Conservation (phyloP, 2,113 vertebrate species). For the Morone saxatilis region DNA sequence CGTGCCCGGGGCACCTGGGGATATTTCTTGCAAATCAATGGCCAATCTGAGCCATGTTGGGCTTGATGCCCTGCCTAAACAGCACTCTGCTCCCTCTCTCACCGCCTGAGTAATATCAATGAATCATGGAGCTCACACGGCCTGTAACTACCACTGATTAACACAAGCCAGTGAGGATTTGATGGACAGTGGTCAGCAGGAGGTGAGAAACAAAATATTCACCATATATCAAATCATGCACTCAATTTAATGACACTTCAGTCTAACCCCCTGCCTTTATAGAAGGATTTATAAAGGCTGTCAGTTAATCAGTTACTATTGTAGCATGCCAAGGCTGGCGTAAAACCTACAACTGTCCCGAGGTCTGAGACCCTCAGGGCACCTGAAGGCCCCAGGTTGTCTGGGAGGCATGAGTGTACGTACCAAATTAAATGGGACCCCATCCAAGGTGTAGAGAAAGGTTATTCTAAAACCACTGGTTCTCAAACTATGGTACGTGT, state of each 20-base stretch:
- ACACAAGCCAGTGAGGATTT: constrained; percentile 1
- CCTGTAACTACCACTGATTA: constrained; percentile 12
- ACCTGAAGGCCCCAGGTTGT: no score
- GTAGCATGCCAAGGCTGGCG: background rate
- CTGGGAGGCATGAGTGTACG: no score
- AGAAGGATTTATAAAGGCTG: background rate
- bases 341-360: no score
- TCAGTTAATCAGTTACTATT: background rate
- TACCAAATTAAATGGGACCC: no score
- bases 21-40: constrained; percentile 74
- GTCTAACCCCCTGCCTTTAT: background rate
- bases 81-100: background rate
- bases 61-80: constrained; percentile 5
- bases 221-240: background rate
- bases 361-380: no score
- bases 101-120: constrained; percentile 36
- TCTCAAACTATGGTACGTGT: no score
- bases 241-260: background rate
- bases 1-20: constrained; percentile 12
- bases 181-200: constrained; percentile 7
- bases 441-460: no score
- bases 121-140: constrained; percentile 34
- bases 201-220: background rate
- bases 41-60: constrained; percentile 44
- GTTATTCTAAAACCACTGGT: no score